These are phyloP conservation scores for Amphimallon solstitiale DNA, from an alignment of 2,888 invertebrate genomes.

Conservation along the genomic window DNA sequence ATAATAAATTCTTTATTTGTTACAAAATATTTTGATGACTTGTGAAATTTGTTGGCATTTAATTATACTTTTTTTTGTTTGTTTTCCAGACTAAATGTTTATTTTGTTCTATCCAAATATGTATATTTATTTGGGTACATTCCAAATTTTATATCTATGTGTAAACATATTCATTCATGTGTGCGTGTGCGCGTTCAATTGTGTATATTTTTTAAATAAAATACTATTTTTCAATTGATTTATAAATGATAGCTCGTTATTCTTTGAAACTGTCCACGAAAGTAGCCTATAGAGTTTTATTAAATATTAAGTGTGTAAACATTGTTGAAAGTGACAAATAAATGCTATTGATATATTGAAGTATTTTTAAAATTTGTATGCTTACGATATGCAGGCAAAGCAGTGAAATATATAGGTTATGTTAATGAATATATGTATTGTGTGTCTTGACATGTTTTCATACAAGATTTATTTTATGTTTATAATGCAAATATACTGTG, in stretches of 20 bases:
- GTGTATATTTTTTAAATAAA: neutral
- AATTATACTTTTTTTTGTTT: slow-evolving; percentile 33
- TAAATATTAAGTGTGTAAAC: slow-evolving; percentile 11
- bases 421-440: too few species aligned
- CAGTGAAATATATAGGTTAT: too few species aligned
- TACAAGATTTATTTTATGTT: too few species aligned
- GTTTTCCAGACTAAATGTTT: slow-evolving; percentile 33
- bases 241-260: neutral
- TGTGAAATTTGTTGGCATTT: slow-evolving; percentile 38
- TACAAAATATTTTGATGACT: slow-evolving; percentile 28
- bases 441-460: too few species aligned
- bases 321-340: slow-evolving; percentile 27
- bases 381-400: too few species aligned
- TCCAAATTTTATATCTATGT: slow-evolving; percentile 25
- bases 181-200: neutral
- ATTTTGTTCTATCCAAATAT: slow-evolving; percentile 35
- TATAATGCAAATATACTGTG: too few species aligned
- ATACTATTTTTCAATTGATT: neutral
- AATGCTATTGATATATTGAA: neutral
- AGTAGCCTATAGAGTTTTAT: neutral
- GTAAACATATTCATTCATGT: neutral
- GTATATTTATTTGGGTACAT: slow-evolving; percentile 19
- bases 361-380: too few species aligned
- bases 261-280: slow-evolving; percentile 3
- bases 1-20: slow-evolving; percentile 33